These are phyloP conservation scores for Phrynocephalus guinanensis DNA, from an alignment of 2,797 vertebrate species.

Conservation along the genomic window DNA sequence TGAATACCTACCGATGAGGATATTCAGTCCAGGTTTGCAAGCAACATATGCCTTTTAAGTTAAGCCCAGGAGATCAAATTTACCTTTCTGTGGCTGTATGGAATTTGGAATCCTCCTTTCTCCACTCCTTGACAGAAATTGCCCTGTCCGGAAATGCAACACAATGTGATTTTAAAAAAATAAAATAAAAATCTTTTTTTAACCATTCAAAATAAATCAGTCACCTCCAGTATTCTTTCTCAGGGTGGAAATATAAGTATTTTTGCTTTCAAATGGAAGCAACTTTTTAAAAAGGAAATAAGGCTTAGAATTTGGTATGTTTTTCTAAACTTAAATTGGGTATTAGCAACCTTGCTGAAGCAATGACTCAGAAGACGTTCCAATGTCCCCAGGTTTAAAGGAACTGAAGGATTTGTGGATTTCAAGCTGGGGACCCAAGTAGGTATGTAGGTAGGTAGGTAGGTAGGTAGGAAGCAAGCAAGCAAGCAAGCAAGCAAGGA, in stretches of 20 bases:
- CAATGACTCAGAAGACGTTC: too few relatives aligned
- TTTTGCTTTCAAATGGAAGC: neutral
- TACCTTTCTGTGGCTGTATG: neutral
- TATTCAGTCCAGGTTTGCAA: slow-evolving; percentile 14
- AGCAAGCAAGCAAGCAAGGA: too few relatives aligned
- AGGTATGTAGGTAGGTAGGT: too few relatives aligned
- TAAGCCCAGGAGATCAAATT: slow-evolving; percentile 15
- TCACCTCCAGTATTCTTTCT: neutral
- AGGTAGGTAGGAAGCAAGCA: too few relatives aligned
- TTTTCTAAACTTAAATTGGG: neutral
- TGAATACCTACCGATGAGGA: slow-evolving; percentile 5
- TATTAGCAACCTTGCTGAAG: neutral
- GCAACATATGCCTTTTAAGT: neutral
- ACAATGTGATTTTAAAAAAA: too few relatives aligned
- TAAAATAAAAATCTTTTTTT: slow-evolving; percentile 11
- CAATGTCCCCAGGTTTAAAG: neutral
- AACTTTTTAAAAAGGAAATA: neutral
- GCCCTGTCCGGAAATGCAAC: neutral
- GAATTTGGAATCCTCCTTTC: neutral
- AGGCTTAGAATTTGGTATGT: neutral
- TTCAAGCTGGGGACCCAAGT: too few relatives aligned
- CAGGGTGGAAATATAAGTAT: neutral
- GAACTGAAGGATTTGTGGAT: too few relatives aligned
- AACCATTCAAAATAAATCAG: neutral
- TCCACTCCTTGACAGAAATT: neutral